phyloP scores from a whole-genome alignment of 2,797 vertebrate genomes.

The Chelon auratus region DNA sequence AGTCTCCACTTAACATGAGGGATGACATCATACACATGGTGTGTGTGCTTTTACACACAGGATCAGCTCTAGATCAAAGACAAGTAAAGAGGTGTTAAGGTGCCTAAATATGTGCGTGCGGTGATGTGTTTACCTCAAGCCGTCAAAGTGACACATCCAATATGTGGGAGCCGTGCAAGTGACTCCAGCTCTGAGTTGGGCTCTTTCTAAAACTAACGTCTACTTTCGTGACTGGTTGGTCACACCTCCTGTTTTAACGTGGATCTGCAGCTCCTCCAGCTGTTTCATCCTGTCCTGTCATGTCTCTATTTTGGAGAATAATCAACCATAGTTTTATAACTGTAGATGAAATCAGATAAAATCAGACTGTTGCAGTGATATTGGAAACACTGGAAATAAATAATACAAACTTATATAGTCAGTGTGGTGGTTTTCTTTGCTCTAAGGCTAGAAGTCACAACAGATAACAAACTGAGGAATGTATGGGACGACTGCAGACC shows the following conservation, averaged over 20 bases:
- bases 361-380: background rate
- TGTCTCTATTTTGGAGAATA: conserved; percentile 4
- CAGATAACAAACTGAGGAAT: too few relatives aligned
- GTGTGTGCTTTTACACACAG: conserved; percentile 1
- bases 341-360: too few relatives aligned
- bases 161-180: conserved; percentile 13
- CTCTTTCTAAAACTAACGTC: background rate
- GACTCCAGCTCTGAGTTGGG: conserved; percentile 8
- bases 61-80: conserved; percentile 24
- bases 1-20: conserved; percentile 34
- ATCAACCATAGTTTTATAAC: background rate
- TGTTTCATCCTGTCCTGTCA: conserved; percentile 20
- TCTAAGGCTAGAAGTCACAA: background rate
- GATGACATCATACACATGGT: conserved; percentile 57
- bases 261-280: conserved; percentile 31
- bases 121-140: conserved; percentile 23
- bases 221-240: conserved; percentile 40
- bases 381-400: background rate
- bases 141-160: conserved; percentile 45
- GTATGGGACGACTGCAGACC: background rate
- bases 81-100: conserved; percentile 1
- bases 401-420: background rate
- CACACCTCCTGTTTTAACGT: conserved; percentile 39
- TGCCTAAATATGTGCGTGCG: conserved; percentile 3
- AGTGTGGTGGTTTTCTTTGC: background rate